Base-by-base conservation (phyloP, 2,888 invertebrate genomes). In the Steinernema scapterisci region DNA sequence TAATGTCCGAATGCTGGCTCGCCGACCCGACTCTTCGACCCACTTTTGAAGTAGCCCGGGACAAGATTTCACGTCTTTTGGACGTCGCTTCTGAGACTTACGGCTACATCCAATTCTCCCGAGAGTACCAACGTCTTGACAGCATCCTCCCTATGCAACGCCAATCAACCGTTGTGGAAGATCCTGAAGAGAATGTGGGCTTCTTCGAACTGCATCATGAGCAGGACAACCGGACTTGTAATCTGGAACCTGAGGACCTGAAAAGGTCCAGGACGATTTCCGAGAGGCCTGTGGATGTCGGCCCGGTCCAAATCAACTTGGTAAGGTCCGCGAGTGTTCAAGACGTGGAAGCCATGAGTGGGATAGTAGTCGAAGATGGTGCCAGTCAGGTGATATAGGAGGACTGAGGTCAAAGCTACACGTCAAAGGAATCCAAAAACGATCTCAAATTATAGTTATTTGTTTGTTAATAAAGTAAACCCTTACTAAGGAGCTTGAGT, bases 1-100 rank as follows among this genome's bases (percentile, higher is more conserved):
- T 84, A 1, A 81, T 82, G 78, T 43, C 73, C 43, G 73, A 74
- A 72, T 80, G 78, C 70, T 81, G 81, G 81, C 71, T 71, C 3
- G 75, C 75, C 11, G 75, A 78, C 0, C 72, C 80, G 0, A 75
- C 74, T 0, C 71, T 79, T 7, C 70, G 84, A 7, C 83, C 84
- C 19, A 77, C 80, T 1, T 81, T 81, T 73, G 78, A 77, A 46
- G 76, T 75, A 43, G 72, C 80, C 1, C 75, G 74, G 7, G 21
- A 45, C 21, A 48, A 44, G 31, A 43, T 75, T 16, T 25, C 56
- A 1, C 21, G 70, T 44, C 46, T 75, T 46, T 51, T 75, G 38
- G 75, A 75, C 52, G 72, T 71, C 19, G 46, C 72, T n/a, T 71
- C 75, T 16, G 75, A 75, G 31, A 27, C 75, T 51, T 75, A 75